Evolutionary conservation across 2,797 vertebrate species (phyloP).

Genomic region (Notolabrus celidotus): DNA sequence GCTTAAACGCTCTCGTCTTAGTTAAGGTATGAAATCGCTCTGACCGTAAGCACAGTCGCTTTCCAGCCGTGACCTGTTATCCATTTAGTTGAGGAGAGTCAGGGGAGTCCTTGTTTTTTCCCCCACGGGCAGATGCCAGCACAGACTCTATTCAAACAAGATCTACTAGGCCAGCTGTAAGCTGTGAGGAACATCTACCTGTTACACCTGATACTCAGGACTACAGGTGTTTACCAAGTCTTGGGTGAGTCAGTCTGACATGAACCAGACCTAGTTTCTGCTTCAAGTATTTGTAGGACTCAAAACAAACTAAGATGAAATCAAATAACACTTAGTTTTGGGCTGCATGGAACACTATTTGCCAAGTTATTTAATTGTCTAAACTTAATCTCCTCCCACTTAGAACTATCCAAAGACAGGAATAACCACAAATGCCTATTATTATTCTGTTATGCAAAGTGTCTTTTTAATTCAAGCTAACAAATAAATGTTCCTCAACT

Average conservation of each 20-base stretch:
- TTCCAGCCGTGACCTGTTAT: conserved; percentile 83
- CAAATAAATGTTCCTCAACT: conserved; percentile 4
- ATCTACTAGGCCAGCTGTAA: conserved; percentile 32
- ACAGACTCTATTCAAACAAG: conserved; percentile 33
- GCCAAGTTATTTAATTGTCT: not conserved
- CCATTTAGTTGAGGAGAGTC: conserved; percentile 77
- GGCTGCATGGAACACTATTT: not conserved
- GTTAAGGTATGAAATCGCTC: conserved; percentile 84
- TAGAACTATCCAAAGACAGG: not conserved
- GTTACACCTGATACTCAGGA: conserved; percentile 50
- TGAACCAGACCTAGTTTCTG: not conserved
- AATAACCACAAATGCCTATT: not conserved
- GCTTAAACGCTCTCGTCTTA: conserved; percentile 72
- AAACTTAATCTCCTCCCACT: not conserved
- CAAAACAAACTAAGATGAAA: not conserved
- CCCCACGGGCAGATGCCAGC: conserved; percentile 72
- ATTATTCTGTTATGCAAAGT: not conserved
- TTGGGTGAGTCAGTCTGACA: not conserved
- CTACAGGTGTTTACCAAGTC: conserved; percentile 47
- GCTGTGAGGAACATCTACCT: conserved; percentile 31
- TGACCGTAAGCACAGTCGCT: conserved; percentile 81
- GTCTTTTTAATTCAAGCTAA: conserved; percentile 10
- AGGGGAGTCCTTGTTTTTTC: conserved; percentile 49
- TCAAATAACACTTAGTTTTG: not conserved
- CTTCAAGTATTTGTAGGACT: not conserved